phyloP scores from a whole-genome alignment of 2,797 vertebrate species.

The Megalops cyprinoides region DNA sequence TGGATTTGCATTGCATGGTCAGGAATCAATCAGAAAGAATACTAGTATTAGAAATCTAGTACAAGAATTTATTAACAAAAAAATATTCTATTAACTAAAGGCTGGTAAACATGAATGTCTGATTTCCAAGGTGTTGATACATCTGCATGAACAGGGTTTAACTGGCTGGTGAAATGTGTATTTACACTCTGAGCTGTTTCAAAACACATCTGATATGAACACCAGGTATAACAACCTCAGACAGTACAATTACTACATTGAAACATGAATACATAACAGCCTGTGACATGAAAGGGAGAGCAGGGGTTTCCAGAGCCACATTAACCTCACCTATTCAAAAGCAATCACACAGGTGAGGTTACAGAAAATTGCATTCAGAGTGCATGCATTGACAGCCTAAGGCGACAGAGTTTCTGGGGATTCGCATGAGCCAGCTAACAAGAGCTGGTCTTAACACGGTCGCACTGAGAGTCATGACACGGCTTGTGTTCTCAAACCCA shows the following conservation, averaged over 20 bases:
- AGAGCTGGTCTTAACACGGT: neutral
- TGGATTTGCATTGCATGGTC: neutral
- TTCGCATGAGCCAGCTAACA: neutral
- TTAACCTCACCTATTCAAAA: neutral
- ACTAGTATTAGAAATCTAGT: too few relatives aligned
- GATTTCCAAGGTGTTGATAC: neutral
- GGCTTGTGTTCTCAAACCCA: neutral
- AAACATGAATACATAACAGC: neutral
- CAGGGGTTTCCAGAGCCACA: neutral
- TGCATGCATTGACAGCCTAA: too few relatives aligned
- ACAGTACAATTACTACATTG: too few relatives aligned
- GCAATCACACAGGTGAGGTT: slow-evolving; percentile 2
- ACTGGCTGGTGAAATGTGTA: too few relatives aligned
- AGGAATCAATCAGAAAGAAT: too few relatives aligned
- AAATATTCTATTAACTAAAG: neutral
- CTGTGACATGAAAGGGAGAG: neutral
- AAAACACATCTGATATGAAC: too few relatives aligned
- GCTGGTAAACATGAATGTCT: neutral
- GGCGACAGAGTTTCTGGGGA: neutral
- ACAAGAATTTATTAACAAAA: neutral
- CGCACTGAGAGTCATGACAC: neutral
- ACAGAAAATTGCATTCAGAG: neutral
- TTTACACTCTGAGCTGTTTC: too few relatives aligned
- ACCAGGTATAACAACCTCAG: too few relatives aligned
- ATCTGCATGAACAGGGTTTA: too few relatives aligned